A percentile compares a stretch with the other conserved stretches of the same genome.
Conservation (phyloP, 2,113 vertebrate species). For the Galeopterus variegatus region DNA sequence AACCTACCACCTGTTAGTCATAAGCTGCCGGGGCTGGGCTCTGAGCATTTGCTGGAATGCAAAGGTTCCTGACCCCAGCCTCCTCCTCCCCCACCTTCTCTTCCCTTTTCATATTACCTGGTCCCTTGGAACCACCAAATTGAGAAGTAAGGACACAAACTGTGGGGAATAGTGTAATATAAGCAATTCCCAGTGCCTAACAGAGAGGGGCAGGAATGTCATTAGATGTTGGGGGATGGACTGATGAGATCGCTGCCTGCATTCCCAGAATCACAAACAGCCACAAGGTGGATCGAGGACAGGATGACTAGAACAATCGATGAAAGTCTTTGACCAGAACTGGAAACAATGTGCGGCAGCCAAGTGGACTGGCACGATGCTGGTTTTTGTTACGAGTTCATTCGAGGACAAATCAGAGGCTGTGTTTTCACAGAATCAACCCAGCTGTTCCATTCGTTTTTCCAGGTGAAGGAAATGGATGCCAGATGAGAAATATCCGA, state of each 20-base stretch:
- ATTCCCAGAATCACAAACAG: background rate
- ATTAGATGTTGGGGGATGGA: background rate
- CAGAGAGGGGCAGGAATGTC: background rate
- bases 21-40: background rate
- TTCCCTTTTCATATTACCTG: background rate
- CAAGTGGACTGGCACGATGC: background rate
- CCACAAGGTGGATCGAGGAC: background rate
- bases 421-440: background rate
- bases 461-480: conserved; percentile 22
- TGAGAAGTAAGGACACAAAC: background rate
- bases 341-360: background rate
- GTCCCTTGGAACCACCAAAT: background rate
- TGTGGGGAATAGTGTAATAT: no score
- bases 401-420: conserved; percentile 30
- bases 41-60: background rate
- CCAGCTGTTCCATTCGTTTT: background rate
- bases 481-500: background rate
- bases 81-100: background rate
- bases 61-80: background rate
- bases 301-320: background rate
- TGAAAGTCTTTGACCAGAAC: conserved; percentile 33
- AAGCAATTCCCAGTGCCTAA: background rate
- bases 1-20: background rate
- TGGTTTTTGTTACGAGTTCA: conserved; percentile 34
- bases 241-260: background rate